Evolutionary conservation across 2,888 invertebrate genomes (phyloP), one percentile per base, ranked within the genome.

Genomic region (Netelia virgata): DNA sequence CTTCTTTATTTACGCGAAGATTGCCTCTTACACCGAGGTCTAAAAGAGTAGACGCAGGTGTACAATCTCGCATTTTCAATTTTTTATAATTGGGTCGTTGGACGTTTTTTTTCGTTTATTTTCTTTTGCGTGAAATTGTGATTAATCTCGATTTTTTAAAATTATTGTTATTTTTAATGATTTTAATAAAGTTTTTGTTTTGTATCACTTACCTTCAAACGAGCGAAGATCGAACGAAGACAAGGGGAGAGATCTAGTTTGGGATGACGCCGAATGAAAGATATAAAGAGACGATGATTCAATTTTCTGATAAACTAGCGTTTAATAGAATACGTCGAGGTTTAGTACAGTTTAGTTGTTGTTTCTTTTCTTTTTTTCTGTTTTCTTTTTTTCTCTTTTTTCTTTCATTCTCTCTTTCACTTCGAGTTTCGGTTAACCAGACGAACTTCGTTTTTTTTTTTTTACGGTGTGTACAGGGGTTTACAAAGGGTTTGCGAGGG

Each of bases 321-420:
- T 92, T 92, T 92, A 92, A 92, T 91, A 91, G 90, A 92, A 90
- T 90, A 90, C 88, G 90, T 91, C 89, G 89, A 90, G 89, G 91
- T 91, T 91, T 91, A 90, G 88, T 92, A 91, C 90, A 90, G 89
- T 90, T 89, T 86, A 86, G 86, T 88, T 85, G 79, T 76, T 89
- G 47, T 78, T 74, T 72, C 83, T 83, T 68, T 78, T 61, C 28
- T 57, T 87, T 84, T 86, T 75, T 85, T 86, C 5, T n/a, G n/a
- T 78, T 74, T 66, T 85, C 78, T 68, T 78, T 61, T 36, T 57
- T 87, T 84, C 86, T 75, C 84, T 86, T 88, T 85, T 76, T 76
- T 89, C 47, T 75, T 74, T 70, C 83, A 81, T 66, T 78, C 55
- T 36, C 43, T 87, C 83, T 86, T 75, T 85, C 85, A 84, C 88